Evolutionary conservation across 1,140 invertebrate species (phyloP), one percentile per base, ranked within the genome.

Genomic region (Neocloeon triangulifer): DNA sequence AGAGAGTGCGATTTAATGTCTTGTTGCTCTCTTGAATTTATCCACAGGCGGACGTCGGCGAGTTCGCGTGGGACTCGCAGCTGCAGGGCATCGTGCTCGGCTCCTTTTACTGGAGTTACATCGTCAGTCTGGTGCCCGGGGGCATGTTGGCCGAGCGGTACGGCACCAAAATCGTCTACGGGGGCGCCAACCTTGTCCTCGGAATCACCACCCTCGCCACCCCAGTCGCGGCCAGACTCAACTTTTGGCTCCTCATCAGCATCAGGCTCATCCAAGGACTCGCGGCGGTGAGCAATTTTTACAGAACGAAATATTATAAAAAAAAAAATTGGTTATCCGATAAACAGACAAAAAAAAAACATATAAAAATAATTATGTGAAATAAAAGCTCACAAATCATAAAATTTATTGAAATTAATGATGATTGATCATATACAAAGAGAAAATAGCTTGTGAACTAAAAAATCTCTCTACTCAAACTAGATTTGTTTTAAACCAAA

Each of bases 231-330:
- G 43, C 45, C 13, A 19, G 40, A 19, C 28, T 32, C 8, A 35
- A 41, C 25, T 35, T 36, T 4, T 28, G 18, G 4, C 30, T 41
- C 14, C 46, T 65, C 1, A 49, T 63, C 23, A 41, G 43, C 19
- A 39, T 55, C 4, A 39, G 62, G 18, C 47, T 63, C 6, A 32
- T 61, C n/a, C 51, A 57, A 42, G 62, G 62, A n/a, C 35, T 65
- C 5, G 57, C 25, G 13, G 26, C 33, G 15, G 33, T 34, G 16
- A 34, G 33, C 18, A 15, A 5, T 23, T n/a, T n/a, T n/a, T n/a
- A n/a, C n/a, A n/a, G n/a, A n/a, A n/a, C n/a, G n/a, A n/a, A n/a
- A n/a, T n/a, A n/a, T n/a, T n/a, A n/a, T n/a, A n/a, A n/a, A n/a
- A n/a, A n/a, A n/a, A n/a, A n/a, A n/a, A n/a, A n/a, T n/a, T n/a